Base-by-base conservation (phyloP, 1,140 invertebrate genomes). In the Eumaeus atala region DNA sequence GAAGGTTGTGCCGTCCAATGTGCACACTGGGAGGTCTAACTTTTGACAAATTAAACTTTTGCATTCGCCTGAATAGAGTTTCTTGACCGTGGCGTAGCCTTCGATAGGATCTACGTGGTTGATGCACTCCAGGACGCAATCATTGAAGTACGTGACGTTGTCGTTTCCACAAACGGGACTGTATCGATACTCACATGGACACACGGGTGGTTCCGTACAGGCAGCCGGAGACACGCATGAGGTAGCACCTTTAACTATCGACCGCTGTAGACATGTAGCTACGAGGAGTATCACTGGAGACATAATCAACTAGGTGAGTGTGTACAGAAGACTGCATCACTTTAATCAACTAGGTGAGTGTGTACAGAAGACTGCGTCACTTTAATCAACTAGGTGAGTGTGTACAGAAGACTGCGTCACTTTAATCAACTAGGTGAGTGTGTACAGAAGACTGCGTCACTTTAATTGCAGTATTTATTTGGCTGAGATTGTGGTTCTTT, bases 11-110 rank as follows among this genome's bases (percentile, higher is more conserved):
- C 67, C 67, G 40, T 75, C 68, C 9, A 66, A 18, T 3, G 70
- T 72, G 50, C 77, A 80, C 2, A 80, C 73, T 5, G 74, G 77
- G 9, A 65, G 11, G 76, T 93, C 94, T 76, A 95, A 92, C 12
- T 91, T 89, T 51, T 65, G 62, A 51, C 72, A 74, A 16, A 54
- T 55, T 16, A 65, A 72, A 7, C 40, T 52, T 14, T 28, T 51
- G 35, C 71, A 74, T 47, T 67, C 52, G 2, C 51, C 48, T 16
- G 61, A 37, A 37, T 64, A 14, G 8, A 28, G 36, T 35, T 48
- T 38, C 1, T 9, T n/a, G 0, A 72, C 44, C 16, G 54, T 37
- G 4, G 38, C 11, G 14, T 40, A 34, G 0, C 54, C 58, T 2
- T 9, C 51, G 4, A 38, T 51, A 9, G 14, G 9, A 11, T 52